Conservation (phyloP, 2,888 invertebrate species). For the Uropetala carovei region DNA sequence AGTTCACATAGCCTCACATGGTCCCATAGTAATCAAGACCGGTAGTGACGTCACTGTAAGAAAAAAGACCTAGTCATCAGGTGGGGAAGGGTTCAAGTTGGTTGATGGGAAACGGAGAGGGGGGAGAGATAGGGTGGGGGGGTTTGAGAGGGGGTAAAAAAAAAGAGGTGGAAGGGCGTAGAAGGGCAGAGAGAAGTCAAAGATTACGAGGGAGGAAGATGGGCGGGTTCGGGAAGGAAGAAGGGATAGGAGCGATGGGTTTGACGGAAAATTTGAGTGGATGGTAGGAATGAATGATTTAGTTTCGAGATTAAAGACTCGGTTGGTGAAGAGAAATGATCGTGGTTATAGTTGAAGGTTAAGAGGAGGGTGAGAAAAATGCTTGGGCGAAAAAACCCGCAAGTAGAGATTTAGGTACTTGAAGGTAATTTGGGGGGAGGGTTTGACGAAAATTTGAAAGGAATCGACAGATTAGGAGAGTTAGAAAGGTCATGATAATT, state of each 20-base stretch:
- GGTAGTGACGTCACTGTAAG: conserved; percentile 25
- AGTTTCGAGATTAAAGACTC: neutral
- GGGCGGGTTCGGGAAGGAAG: neutral
- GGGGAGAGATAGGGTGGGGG: neutral
- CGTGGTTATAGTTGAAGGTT: neutral
- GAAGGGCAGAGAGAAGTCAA: no score
- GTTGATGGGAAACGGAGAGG: neutral
- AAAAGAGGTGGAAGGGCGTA: no score
- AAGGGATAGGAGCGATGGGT: conserved; percentile 5
- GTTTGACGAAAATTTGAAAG: no score
- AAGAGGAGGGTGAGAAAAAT: neutral
- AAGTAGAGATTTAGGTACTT: no score
- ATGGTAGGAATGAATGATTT: neutral
- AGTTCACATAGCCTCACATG: neutral
- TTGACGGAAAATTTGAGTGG: neutral
- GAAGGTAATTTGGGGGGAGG: no score
- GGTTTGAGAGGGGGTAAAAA: neutral
- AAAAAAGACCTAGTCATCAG: conserved; percentile 54
- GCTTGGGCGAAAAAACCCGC: no score
- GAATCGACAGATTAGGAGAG: no score
- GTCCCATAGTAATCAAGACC: conserved; percentile 47
- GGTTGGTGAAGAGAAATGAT: neutral
- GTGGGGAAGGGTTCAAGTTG: conserved; percentile 34
- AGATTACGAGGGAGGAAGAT: neutral
- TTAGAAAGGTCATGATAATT: no score